These are phyloP conservation scores for Mimachlamys varia DNA, from an alignment of 2,888 invertebrate genomes.

Conservation along the genomic window DNA sequence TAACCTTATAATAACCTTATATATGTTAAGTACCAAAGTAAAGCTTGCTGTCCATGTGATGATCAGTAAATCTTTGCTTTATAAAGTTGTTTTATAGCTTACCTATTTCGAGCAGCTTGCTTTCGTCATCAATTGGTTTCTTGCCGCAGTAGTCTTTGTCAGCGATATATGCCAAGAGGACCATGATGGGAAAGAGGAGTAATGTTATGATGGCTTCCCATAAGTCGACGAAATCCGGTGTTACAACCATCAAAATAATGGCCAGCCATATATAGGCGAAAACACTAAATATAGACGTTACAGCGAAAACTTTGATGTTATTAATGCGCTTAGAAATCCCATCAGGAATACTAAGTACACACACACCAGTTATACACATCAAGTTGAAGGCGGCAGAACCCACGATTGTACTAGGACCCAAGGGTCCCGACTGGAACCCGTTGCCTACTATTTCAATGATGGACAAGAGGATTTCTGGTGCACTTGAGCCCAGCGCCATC, in stretches of 20 bases:
- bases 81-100: slow-evolving; percentile 44
- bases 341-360: slow-evolving; percentile 82
- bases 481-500: slow-evolving; percentile 84
- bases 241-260: slow-evolving; percentile 82
- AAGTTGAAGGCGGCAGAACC: slow-evolving; percentile 85
- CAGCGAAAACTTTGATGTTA: slow-evolving; percentile 81
- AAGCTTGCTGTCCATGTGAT: too few relatives aligned
- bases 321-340: slow-evolving; percentile 81
- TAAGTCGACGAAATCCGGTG: slow-evolving; percentile 82
- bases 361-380: slow-evolving; percentile 84
- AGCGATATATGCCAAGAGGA: slow-evolving; percentile 83
- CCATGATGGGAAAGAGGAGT: slow-evolving; percentile 84
- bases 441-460: slow-evolving; percentile 83
- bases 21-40: too few relatives aligned
- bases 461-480: slow-evolving; percentile 84
- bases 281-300: slow-evolving; percentile 81
- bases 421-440: slow-evolving; percentile 81
- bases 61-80: not conserved
- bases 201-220: slow-evolving; percentile 85
- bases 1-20: too few relatives aligned
- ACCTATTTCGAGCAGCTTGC: slow-evolving; percentile 64
- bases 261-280: slow-evolving; percentile 86
- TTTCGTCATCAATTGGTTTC: slow-evolving; percentile 53
- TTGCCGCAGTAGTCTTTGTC: slow-evolving; percentile 81
- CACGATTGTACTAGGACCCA: slow-evolving; percentile 85